Evolutionary conservation across 2,888 invertebrate species (phyloP), one percentile per base, ranked within the genome.

Genomic region (Pimpla rufipes): DNA sequence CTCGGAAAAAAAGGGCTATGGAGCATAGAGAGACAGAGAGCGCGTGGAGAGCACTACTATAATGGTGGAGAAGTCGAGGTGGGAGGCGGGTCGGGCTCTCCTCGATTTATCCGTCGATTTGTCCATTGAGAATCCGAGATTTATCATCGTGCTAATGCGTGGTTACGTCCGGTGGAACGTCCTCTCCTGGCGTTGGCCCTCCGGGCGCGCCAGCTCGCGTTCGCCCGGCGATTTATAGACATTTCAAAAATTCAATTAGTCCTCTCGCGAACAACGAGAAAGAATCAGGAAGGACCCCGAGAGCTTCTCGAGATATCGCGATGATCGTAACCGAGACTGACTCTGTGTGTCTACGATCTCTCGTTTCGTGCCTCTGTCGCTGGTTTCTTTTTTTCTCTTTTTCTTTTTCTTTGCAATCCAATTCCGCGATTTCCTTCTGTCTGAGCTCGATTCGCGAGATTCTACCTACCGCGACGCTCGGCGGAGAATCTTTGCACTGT

Each of bases 191-290:
- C 71, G 18, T 10, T 10, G 45, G 59, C 45, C 59, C 73, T 75
- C 18, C 52, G 74, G 45, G 16, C 66, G 45, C 62, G 66, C 59
- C 64, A 70, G 52, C 11, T 52, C 66, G 52, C 70, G 80, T 76
- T 83, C 83, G 13, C 45, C 5, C 2, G 5, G 73, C 80, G 77
- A 83, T 83, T 83, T 80, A 83, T 83, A 68, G 83, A 81, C 83
- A 73, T 83, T 81, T 81, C 77, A 74, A 83, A 83, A 77, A 83
- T 83, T 83, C 83, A 83, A 80, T 83, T 83, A 77, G 83, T 83
- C 76, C 68, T 68, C 74, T 13, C 21, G 45, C 2, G 42, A 78
- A 71, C 57, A 71, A 79, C 42, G 42, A 40, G 75, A 59, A 71
- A 52, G 77, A 64, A 71, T 55, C 52, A 52, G 23, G 62, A 55